phyloP scores from a whole-genome alignment of 2,888 invertebrate species.

The Galerucella nymphaeae region DNA sequence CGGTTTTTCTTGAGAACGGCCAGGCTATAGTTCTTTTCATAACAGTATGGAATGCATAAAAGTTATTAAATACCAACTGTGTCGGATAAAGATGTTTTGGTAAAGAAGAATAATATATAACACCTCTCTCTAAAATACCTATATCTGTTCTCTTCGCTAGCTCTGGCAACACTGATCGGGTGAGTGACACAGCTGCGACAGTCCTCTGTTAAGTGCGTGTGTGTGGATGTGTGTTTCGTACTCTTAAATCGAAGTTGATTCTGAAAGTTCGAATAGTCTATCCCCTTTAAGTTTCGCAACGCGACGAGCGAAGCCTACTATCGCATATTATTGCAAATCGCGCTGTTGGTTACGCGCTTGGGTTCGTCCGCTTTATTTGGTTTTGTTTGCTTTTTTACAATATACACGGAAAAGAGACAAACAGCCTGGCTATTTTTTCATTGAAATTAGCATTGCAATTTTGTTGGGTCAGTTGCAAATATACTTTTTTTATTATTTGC shows the following conservation, averaged over 20 bases:
- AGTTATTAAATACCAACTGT: too few relatives aligned
- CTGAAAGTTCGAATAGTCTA: background rate
- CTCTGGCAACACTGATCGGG: conserved; percentile 16
- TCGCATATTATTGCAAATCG: conserved; percentile 13
- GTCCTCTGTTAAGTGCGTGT: background rate
- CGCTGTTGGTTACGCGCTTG: background rate
- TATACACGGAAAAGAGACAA: background rate
- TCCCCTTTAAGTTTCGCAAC: conserved; percentile 17
- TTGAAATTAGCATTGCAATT: background rate
- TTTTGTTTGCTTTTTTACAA: background rate
- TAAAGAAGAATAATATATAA: too few relatives aligned
- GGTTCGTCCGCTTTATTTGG: background rate
- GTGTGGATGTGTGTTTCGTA: conserved; percentile 6
- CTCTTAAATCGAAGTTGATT: conserved; percentile 9
- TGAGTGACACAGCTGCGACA: conserved; percentile 20
- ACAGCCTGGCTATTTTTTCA: background rate
- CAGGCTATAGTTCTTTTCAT: too few relatives aligned
- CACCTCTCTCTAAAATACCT: background rate
- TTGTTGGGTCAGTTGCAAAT: too few relatives aligned
- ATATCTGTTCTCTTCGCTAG: background rate
- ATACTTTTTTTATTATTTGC: too few relatives aligned
- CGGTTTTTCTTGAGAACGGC: too few relatives aligned
- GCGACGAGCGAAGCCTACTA: background rate
- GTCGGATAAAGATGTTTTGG: too few relatives aligned
- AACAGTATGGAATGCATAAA: too few relatives aligned